Conservation (phyloP, 1,140 invertebrate genomes). For the Trichogramma pretiosum region DNA sequence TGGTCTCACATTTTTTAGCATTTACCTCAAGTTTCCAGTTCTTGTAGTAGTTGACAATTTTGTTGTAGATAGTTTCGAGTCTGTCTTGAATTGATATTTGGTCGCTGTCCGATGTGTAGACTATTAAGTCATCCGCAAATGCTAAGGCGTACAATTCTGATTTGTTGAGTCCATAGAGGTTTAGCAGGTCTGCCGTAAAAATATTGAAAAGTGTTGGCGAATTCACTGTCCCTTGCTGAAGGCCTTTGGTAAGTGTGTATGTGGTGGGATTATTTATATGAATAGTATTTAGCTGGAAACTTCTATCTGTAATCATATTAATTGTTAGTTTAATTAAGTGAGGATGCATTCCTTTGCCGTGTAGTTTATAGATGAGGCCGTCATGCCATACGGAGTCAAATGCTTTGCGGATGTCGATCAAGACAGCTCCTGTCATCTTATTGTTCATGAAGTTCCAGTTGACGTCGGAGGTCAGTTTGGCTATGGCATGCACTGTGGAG, state of each 20-base stretch:
- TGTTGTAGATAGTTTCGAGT: background rate
- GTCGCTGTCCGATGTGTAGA: conserved; percentile 4
- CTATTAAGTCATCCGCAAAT: conserved; percentile 14
- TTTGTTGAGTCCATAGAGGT: conserved; percentile 2
- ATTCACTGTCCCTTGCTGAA: conserved; percentile 12
- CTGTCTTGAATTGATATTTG: background rate
- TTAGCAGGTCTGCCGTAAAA: conserved; percentile 4
- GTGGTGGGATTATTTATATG: background rate
- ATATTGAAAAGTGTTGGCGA: conserved; percentile 16
- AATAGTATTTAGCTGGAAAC: background rate
- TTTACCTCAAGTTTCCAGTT: conserved; percentile 5
- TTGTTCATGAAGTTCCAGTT: conserved; percentile 2
- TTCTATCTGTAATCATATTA: conserved; percentile 6
- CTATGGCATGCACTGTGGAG: conserved; percentile 18
- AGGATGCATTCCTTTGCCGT: conserved; percentile 11
- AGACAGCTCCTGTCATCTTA: conserved; percentile 14
- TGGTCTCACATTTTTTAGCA: conserved; percentile 6
- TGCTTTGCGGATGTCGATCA: conserved; percentile 26
- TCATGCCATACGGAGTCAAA: conserved; percentile 22
- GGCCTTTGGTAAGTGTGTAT: conserved; percentile 3
- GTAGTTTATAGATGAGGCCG: conserved; percentile 23
- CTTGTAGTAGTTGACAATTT: background rate
- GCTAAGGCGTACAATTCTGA: background rate
- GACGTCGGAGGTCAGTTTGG: conserved; percentile 7
- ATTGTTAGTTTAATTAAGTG: conserved; percentile 11